These are phyloP conservation scores for Ctenochaetus hawaiiensis DNA, from an alignment of 2,797 vertebrate species.

Conservation along the genomic window DNA sequence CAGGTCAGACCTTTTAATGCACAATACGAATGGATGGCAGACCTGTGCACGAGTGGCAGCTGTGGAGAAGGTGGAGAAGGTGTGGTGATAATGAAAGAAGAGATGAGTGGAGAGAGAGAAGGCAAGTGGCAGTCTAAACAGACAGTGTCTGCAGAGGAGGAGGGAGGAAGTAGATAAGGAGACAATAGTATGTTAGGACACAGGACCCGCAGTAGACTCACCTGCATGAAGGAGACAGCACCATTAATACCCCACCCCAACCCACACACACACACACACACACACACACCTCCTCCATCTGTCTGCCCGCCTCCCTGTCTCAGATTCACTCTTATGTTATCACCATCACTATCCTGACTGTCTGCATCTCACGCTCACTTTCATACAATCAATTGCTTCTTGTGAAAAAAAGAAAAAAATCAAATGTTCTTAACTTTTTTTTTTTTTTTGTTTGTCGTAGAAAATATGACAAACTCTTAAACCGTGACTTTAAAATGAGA, in stretches of 20 bases:
- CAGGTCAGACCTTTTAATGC: neutral
- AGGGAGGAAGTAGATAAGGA: slow-evolving; percentile 86
- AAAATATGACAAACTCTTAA: too few species aligned
- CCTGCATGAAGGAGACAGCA: slow-evolving; percentile 73
- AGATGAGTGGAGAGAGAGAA: slow-evolving; percentile 48
- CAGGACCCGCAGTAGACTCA: slow-evolving; percentile 80
- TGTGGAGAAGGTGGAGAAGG: slow-evolving; percentile 46
- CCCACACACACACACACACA: too few species aligned
- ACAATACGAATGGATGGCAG: neutral
- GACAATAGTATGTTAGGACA: slow-evolving; percentile 81
- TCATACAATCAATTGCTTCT: neutral
- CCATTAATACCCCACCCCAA: slow-evolving; percentile 43
- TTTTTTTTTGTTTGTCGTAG: too few species aligned
- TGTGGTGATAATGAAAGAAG: slow-evolving; percentile 53
- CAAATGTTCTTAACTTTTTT: neutral
- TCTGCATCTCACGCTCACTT: slow-evolving; percentile 17
- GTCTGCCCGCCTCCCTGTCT: slow-evolving; percentile 48
- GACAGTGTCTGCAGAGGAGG: slow-evolving; percentile 70
- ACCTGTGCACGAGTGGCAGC: slow-evolving; percentile 39
- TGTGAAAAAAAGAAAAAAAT: neutral
- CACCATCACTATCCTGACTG: neutral
- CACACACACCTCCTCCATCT: neutral
- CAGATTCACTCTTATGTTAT: slow-evolving; percentile 45
- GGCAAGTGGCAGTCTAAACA: slow-evolving; percentile 82
- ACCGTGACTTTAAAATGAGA: too few species aligned